Base-by-base conservation (phyloP, 64 coral and sea anemone species). In the Dendrophyllia cribrosa region DNA sequence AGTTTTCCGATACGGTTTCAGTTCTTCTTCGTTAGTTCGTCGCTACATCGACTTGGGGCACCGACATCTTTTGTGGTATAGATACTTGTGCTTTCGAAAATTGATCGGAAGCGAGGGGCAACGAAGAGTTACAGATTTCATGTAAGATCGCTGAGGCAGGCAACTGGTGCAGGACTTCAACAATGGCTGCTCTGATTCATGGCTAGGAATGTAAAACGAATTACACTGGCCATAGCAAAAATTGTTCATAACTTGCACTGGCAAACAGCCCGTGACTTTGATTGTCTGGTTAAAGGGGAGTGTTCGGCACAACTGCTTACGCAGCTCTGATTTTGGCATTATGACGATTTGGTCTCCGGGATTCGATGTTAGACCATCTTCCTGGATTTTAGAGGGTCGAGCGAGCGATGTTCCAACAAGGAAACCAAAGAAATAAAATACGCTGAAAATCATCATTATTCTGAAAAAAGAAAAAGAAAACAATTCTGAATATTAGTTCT, bases 281-380 rank as follows among this genome's bases (percentile, higher is more conserved):
- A 99, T 91, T 0, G 90, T 85, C 76, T 99, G 97, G 73, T 74
- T 90, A 21, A 99, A 44, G 10, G 88, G 74, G 51, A 75, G 74
- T 21, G 97, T 99, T 74, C 94, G 96, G 78, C 97, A 99, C 94
- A 94, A 96, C 13, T 87, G 94, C n/a, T 55, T 89, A 66, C 64
- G 89, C 6, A 99, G 45, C 7, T 94, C 94, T 4, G 97, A 67
- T 20, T 80, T 64, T 16, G 76, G 89, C 76, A 96, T 96, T 11
- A 91, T 51, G 58, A 94, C 94, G 8, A 99, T 43, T 60, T 94
- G 80, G 10, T 66, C 76, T 0, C 72, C 45, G 62, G 65, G 59
- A 49, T 22, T 12, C 3, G 80, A 66, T 50, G 60, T 67, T 19
- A 84, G 19, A 16, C 80, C 80, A n/a, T 84, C 80, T 68, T 84